Evolutionary conservation across 2,888 invertebrate genomes (phyloP).

Genomic region (Perizoma flavofasciatum): DNA sequence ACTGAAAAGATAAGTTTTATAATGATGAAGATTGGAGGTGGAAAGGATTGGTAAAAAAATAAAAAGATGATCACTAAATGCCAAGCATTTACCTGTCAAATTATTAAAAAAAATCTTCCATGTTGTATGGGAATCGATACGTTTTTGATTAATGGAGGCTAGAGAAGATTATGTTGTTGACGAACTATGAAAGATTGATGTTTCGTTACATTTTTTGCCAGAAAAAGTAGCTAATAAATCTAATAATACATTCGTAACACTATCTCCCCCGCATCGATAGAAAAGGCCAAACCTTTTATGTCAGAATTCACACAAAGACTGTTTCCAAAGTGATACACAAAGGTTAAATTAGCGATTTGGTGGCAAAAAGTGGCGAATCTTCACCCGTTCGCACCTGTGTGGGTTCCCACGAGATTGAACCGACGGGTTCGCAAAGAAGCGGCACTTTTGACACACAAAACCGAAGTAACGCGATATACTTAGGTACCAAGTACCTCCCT

Average conservation of each 20-base stretch:
- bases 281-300: constrained; percentile 42
- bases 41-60: constrained; percentile 46
- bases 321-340: constrained; percentile 33
- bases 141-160: constrained; percentile 76
- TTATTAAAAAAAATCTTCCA: constrained; percentile 72
- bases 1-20: constrained; percentile 1
- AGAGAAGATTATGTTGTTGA: constrained; percentile 75
- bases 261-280: constrained; percentile 59
- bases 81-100: constrained; percentile 81
- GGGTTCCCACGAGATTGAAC: constrained; percentile 45
- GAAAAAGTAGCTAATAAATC: constrained; percentile 31
- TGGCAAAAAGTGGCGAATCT: constrained; percentile 34
- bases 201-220: constrained; percentile 47
- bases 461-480: constrained; percentile 64
- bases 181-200: constrained; percentile 57
- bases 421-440: constrained; percentile 45
- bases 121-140: constrained; percentile 76
- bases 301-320: constrained; percentile 14
- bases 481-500: constrained; percentile 18
- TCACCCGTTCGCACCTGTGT: constrained; percentile 76
- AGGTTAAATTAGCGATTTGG: constrained; percentile 58
- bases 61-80: constrained; percentile 74
- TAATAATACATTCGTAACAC: constrained; percentile 46
- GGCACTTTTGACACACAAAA: constrained; percentile 67
- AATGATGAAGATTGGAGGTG: neutral